phyloP scores from a whole-genome alignment of 2,113 vertebrate species.

The Cichladusa arquata region DNA sequence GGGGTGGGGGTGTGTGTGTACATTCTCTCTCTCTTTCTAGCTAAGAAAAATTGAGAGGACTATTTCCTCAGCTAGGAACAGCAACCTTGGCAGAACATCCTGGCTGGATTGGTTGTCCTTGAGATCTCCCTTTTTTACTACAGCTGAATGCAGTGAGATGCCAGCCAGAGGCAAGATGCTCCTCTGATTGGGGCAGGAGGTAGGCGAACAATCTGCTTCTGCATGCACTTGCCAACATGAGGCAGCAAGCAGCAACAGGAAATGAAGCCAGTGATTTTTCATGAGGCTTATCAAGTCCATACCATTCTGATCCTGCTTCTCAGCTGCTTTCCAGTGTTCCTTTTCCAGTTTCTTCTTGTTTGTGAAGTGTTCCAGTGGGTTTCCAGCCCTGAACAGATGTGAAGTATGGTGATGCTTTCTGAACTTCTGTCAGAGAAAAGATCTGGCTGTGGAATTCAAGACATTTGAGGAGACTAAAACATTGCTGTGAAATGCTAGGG shows the following conservation, averaged over 20 bases:
- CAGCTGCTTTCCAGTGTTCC: background rate
- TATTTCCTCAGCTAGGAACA: constrained; percentile 51
- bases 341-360: background rate
- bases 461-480: background rate
- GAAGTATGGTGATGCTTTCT: background rate
- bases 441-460: background rate
- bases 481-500: background rate
- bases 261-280: background rate
- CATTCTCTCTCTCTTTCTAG: constrained; percentile 22
- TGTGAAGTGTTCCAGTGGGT: background rate
- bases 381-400: background rate
- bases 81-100: constrained; percentile 55
- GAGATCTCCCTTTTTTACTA: constrained; percentile 29
- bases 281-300: background rate
- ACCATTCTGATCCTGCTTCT: background rate
- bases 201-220: constrained; percentile 1
- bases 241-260: background rate
- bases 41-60: constrained; percentile 39
- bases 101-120: constrained; percentile 48
- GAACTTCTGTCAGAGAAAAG: background rate
- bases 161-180: constrained; percentile 28
- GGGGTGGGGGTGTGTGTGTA: background rate
- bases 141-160: constrained; percentile 39
- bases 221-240: background rate
- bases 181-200: background rate